phyloP scores from a whole-genome alignment of 2,113 vertebrate species.

The Helogale parvula region DNA sequence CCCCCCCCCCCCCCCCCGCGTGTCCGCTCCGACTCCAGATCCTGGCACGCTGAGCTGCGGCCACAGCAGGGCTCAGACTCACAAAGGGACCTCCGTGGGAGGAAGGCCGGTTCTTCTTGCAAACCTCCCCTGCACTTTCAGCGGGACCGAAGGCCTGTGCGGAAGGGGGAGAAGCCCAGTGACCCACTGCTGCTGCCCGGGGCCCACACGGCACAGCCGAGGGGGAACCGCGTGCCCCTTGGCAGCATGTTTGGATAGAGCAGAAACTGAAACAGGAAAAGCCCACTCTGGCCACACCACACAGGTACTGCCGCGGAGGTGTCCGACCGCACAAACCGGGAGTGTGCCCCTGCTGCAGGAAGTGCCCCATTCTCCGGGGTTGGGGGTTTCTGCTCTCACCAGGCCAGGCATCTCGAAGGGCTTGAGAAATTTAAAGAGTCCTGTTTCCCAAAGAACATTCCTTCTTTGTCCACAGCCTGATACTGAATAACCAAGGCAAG shows the following conservation, averaged over 20 bases:
- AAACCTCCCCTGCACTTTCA: neutral
- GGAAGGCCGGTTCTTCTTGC: neutral
- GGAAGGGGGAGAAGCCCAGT: neutral
- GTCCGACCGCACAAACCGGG: neutral
- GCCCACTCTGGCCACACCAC: neutral
- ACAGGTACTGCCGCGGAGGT: rapidly evolving
- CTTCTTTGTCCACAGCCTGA: neutral
- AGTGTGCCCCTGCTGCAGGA: too few species aligned
- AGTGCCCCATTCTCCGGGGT: neutral
- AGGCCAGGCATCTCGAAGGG: too few species aligned
- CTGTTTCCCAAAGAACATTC: neutral
- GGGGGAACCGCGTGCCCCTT: rapidly evolving
- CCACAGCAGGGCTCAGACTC: neutral
- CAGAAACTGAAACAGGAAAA: neutral
- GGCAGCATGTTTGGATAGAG: too few species aligned
- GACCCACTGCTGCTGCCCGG: neutral
- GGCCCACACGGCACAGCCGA: neutral
- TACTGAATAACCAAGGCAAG: neutral
- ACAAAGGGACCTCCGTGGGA: neutral
- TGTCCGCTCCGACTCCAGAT: neutral
- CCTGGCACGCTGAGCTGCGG: too few species aligned
- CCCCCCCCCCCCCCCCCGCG: too few species aligned
- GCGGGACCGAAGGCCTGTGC: too few species aligned
- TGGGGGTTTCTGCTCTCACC: neutral
- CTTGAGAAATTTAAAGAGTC: neutral